phyloP scores from a whole-genome alignment of 2,888 invertebrate genomes.

The Leptopilina syphax region DNA sequence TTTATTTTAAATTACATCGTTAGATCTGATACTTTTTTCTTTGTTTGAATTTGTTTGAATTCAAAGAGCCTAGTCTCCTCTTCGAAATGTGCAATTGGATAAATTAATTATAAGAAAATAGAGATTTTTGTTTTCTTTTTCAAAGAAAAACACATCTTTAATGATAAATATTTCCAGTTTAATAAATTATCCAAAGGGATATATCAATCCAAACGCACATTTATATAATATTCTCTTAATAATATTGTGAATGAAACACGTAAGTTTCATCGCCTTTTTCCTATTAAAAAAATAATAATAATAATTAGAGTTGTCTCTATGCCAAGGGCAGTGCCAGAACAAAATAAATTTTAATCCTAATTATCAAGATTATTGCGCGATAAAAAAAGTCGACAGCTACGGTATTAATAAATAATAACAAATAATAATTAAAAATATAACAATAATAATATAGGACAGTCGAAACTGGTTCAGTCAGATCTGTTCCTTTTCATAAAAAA shows the following conservation, averaged over 20 bases:
- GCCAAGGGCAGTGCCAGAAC: constrained; percentile 33
- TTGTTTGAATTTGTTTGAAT: background rate
- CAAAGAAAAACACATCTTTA: background rate
- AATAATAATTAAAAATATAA: too few species aligned
- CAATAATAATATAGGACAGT: too few species aligned
- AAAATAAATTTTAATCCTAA: constrained; percentile 20
- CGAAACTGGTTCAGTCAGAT: too few species aligned
- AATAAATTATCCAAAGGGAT: background rate
- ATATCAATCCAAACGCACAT: constrained; percentile 14
- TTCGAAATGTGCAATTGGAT: constrained; percentile 23
- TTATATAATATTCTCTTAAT: background rate
- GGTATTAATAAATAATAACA: constrained; percentile 9
- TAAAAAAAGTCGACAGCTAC: constrained; percentile 13
- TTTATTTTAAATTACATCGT: too few species aligned
- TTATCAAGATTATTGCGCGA: constrained; percentile 25
- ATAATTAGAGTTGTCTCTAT: constrained; percentile 19
- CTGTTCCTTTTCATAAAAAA: too few species aligned
- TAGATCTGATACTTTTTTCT: constrained; percentile 1
- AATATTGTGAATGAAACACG: background rate
- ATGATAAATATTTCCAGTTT: background rate
- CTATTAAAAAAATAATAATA: background rate
- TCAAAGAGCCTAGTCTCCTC: constrained; percentile 15
- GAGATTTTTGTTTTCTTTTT: background rate
- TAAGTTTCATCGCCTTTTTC: constrained; percentile 14
- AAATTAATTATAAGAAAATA: constrained; percentile 4